Evolutionary conservation across 2,888 invertebrate genomes (phyloP).

Genomic region (Smittia aterrima): DNA sequence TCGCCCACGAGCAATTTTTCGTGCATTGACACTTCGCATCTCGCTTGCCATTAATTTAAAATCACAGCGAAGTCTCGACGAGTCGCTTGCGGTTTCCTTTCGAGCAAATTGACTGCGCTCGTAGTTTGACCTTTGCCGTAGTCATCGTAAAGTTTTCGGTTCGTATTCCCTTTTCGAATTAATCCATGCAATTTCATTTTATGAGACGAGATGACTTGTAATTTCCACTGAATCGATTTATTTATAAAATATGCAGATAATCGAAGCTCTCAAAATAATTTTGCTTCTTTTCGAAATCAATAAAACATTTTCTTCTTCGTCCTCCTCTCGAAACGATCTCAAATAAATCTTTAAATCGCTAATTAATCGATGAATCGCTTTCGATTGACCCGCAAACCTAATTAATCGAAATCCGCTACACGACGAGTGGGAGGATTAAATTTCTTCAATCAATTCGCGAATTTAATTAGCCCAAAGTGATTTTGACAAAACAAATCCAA

Average conservation of each 20-base stretch:
- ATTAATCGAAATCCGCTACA: neutral
- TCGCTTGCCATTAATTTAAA: neutral
- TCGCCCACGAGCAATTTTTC: constrained; percentile 7
- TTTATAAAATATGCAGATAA: too few species aligned
- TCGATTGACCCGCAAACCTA: neutral
- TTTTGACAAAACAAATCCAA: too few species aligned
- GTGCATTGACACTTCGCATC: neutral
- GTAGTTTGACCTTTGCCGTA: neutral
- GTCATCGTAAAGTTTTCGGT: neutral
- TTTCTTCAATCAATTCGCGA: too few species aligned
- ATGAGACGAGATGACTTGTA: too few species aligned
- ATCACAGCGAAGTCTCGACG: neutral
- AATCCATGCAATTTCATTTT: too few species aligned
- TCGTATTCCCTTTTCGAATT: too few species aligned
- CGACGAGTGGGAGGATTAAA: too few species aligned
- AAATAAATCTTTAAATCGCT: neutral
- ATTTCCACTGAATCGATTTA: too few species aligned
- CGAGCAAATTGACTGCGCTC: neutral
- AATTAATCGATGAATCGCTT: neutral
- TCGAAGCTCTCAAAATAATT: too few species aligned
- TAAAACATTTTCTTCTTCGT: too few species aligned
- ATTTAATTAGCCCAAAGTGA: too few species aligned
- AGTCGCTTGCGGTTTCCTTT: neutral
- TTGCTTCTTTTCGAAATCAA: too few species aligned
- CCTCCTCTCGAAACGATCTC: neutral